These are phyloP conservation scores for Raillietiella orientalis DNA, from an alignment of 2,888 invertebrate species.

Conservation along the genomic window DNA sequence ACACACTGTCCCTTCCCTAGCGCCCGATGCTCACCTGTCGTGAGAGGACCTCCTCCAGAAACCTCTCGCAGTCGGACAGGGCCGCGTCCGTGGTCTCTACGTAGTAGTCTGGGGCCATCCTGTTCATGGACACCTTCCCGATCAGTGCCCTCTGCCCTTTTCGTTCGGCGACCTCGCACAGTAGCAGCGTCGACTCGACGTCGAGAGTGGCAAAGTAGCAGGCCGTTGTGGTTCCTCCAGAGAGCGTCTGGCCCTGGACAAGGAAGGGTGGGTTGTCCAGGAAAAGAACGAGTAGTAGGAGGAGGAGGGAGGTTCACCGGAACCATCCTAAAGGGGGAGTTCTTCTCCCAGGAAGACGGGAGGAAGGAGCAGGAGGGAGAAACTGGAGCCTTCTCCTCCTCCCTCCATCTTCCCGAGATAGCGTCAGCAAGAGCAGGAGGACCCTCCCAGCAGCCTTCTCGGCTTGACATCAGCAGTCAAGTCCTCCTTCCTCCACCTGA, in stretches of 20 bases:
- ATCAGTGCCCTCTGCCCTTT: constrained; percentile 47
- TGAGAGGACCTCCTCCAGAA: not conserved
- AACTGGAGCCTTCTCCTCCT: too few relatives aligned
- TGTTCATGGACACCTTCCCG: constrained; percentile 57
- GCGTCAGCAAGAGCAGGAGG: too few relatives aligned
- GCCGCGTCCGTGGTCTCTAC: constrained; percentile 7
- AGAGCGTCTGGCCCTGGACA: constrained; percentile 29
- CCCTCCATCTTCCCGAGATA: too few relatives aligned
- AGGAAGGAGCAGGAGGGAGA: not conserved
- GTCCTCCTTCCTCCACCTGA: constrained; percentile 1
- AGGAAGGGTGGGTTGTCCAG: too few relatives aligned
- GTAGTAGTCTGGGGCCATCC: constrained; percentile 12
- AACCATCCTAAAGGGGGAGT: too few relatives aligned
- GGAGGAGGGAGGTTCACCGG: too few relatives aligned
- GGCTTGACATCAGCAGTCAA: too few relatives aligned
- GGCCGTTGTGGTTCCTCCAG: constrained; percentile 56
- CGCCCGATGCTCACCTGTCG: too few relatives aligned
- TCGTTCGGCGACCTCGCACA: constrained; percentile 28
- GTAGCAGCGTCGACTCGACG: constrained; percentile 26
- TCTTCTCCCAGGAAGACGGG: too few relatives aligned
- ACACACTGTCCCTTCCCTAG: too few relatives aligned
- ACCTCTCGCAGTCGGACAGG: constrained; percentile 1
- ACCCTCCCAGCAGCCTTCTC: too few relatives aligned
- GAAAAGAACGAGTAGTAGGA: too few relatives aligned
- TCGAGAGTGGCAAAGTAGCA: constrained; percentile 57